A percentile compares a stretch with the other conserved stretches of the same genome.
These are phyloP conservation scores for Lateolabrax maculatus DNA, from an alignment of 2,797 vertebrate species.

Conservation along the genomic window DNA sequence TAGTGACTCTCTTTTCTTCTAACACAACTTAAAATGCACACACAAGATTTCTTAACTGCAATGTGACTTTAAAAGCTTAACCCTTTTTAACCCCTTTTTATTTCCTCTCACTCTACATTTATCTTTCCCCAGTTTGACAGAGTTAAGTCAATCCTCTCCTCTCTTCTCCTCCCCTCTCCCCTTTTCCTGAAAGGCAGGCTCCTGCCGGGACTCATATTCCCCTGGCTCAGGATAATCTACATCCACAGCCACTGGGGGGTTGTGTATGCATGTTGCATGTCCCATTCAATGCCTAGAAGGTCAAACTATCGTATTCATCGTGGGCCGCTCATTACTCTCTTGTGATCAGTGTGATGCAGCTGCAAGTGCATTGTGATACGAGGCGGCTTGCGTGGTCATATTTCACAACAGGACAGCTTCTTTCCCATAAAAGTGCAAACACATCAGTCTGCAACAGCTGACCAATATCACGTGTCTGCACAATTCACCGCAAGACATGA, in stretches of 20 bases:
- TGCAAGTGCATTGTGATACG: constrained; percentile 27
- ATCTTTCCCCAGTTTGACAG: constrained; percentile 25
- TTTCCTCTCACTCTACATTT: neutral
- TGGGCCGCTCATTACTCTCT: constrained; percentile 11
- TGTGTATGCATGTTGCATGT: constrained; percentile 33
- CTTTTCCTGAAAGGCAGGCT: constrained; percentile 11
- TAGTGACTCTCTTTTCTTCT: neutral
- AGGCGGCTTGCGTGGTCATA: constrained; percentile 15
- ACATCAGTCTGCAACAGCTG: constrained; percentile 44
- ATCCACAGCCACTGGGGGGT: constrained; percentile 7
- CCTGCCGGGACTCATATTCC: constrained; percentile 51
- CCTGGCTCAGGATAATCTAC: constrained; percentile 44
- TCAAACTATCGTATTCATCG: constrained; percentile 42
- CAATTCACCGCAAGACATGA: constrained; percentile 38
- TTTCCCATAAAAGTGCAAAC: constrained; percentile 41
- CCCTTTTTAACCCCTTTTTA: neutral
- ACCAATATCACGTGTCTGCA: constrained; percentile 30
- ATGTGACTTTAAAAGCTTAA: neutral
- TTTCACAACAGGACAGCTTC: constrained; percentile 12
- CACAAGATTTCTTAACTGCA: neutral
- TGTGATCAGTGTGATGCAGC: constrained; percentile 40
- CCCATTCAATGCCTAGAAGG: constrained; percentile 42
- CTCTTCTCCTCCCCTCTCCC: constrained; percentile 27
- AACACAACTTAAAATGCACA: neutral
- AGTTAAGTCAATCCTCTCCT: constrained; percentile 40